Percentiles rank a stretch among this genome's conserved stretches.
Evolutionary conservation across 2,888 invertebrate genomes (phyloP).

Genomic region (Drosophila birchii): DNA sequence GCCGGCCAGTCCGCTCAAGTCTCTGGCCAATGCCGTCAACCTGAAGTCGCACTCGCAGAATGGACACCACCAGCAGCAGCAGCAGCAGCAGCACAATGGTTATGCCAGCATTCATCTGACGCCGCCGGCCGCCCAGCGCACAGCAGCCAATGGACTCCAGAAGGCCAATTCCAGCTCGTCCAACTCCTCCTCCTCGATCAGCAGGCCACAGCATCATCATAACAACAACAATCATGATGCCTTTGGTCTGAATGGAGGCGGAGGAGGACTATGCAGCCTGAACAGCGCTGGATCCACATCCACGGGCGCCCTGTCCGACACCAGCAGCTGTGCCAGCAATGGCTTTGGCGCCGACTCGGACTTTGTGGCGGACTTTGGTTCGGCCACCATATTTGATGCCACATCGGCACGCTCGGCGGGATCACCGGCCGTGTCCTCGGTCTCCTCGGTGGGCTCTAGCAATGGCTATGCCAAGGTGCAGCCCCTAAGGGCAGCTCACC

Average conservation of each 20-base stretch:
- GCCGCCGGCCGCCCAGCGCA: slow-evolving; percentile 83
- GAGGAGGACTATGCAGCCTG: slow-evolving; percentile 67
- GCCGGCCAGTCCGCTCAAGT: slow-evolving; percentile 85
- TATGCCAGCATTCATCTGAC: slow-evolving; percentile 83
- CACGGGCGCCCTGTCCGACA: slow-evolving; percentile 81
- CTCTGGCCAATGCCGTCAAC: slow-evolving; percentile 82
- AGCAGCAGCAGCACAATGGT: slow-evolving; percentile 55
- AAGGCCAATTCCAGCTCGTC: slow-evolving; percentile 52
- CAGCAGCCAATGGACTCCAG: slow-evolving; percentile 80
- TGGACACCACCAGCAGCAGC: slow-evolving; percentile 37
- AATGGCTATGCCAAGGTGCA: slow-evolving; percentile 84
- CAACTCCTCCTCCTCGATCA: slow-evolving; percentile 78
- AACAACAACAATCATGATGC: slow-evolving; percentile 64
- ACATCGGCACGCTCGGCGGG: slow-evolving; percentile 81
- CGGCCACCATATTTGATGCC: slow-evolving; percentile 90
- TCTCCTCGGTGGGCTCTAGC: slow-evolving; percentile 72
- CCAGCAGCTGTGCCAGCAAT: slow-evolving; percentile 83
- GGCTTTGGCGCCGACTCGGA: slow-evolving; percentile 85
- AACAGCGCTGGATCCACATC: slow-evolving; percentile 82
- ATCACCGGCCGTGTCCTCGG: slow-evolving; percentile 75
- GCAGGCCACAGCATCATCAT: slow-evolving; percentile 78
- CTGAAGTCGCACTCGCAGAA: slow-evolving; percentile 64
- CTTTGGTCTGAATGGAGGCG: slow-evolving; percentile 47
- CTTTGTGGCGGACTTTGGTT: slow-evolving; percentile 90
- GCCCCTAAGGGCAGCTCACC: slow-evolving; percentile 75